A percentile compares a stretch with the other conserved stretches of the same genome.
phyloP scores from a whole-genome alignment of 2,113 vertebrate genomes.

The Saguinus imperator region DNA sequence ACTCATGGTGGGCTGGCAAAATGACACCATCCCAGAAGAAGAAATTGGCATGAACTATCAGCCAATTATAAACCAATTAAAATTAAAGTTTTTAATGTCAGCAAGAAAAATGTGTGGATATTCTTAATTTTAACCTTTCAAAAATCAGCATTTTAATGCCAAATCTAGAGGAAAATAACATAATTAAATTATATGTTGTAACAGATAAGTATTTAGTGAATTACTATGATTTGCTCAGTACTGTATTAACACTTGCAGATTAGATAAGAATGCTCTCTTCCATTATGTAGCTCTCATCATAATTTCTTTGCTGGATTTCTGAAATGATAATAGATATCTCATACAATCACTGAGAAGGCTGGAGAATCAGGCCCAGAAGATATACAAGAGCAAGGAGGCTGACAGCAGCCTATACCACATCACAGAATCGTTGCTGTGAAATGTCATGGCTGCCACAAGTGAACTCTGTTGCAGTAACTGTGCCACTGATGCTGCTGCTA shows the following conservation, averaged over 20 bases:
- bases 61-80: background rate
- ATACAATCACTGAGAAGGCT: background rate
- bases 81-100: background rate
- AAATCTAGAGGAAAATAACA: background rate
- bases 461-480: background rate
- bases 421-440: background rate
- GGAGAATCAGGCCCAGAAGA: background rate
- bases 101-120: background rate
- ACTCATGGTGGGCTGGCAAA: background rate
- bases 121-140: background rate
- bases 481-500: no score
- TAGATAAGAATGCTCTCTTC: background rate
- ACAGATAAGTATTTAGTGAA: background rate
- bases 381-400: background rate
- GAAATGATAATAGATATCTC: background rate
- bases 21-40: background rate
- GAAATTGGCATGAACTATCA: background rate
- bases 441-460: no score
- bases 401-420: background rate
- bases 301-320: background rate
- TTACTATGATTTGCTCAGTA: background rate
- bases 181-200: background rate
- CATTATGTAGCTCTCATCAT: background rate
- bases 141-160: background rate
- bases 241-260: background rate